Conservation (phyloP, 2,797 vertebrate genomes). For the Odontamblyopus lacepedii region DNA sequence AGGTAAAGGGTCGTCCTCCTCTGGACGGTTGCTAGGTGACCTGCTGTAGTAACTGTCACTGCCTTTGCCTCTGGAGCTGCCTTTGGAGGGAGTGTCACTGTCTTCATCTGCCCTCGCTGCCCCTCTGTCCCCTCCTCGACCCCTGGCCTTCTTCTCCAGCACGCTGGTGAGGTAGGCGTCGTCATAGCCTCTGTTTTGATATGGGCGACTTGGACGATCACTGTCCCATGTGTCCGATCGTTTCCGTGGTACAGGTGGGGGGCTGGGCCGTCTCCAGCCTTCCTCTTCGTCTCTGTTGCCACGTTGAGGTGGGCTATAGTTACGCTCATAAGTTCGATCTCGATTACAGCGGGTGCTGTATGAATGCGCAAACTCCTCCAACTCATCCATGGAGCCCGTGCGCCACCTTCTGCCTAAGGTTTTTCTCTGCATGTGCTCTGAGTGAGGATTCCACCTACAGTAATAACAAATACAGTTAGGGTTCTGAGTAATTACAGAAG, state of each 20-base stretch:
- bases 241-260: constrained; percentile 78
- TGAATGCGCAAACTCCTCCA: constrained; percentile 88
- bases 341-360: constrained; percentile 64
- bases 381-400: constrained; percentile 91
- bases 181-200: constrained; percentile 81
- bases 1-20: constrained; percentile 88
- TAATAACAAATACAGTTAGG: not conserved
- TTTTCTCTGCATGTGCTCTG: constrained; percentile 90
- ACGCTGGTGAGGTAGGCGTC: constrained; percentile 83
- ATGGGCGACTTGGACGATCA: constrained; percentile 57
- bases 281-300: constrained; percentile 61
- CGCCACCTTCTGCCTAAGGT: constrained; percentile 82
- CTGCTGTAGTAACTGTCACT: constrained; percentile 77
- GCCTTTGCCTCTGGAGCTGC: constrained; percentile 83
- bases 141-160: constrained; percentile 86
- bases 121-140: constrained; percentile 71
- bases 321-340: constrained; percentile 69
- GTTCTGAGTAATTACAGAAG: not conserved
- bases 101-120: constrained; percentile 74
- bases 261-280: constrained; percentile 77
- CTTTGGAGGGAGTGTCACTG: constrained; percentile 89
- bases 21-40: constrained; percentile 81
- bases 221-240: constrained; percentile 86
- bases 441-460: constrained; percentile 86
- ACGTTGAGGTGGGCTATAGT: constrained; percentile 65